Base-by-base conservation (phyloP, 1,140 invertebrate species). In the Temnothorax nylanderi region DNA sequence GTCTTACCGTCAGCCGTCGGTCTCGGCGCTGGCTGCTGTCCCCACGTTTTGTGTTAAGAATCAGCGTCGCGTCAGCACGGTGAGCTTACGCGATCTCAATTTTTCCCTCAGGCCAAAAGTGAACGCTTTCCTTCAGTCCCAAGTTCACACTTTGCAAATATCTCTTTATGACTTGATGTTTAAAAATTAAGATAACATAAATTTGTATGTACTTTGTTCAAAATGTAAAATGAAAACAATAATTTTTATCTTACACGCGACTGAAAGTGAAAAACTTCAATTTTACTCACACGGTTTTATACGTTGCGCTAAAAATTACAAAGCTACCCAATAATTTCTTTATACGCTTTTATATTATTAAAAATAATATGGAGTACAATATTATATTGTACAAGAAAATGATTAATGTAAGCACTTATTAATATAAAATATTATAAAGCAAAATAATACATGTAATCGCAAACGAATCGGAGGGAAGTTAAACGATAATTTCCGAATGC, bases 1-100 rank as follows among this genome's bases (percentile, higher is more conserved):
- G 90, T 93, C 92, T 94, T 94, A 93, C 80, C 69, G 75, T 54
- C 26, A 44, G 44, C 7, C 47, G 77, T 80, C 76, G 76, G 26
- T 54, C n/a, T 34, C 26, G 60, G 7, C 56, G 49, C 32, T n/a
- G 26, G 32, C 32, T 1, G 49, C n/a, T 26, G 37, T n/a, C 16
- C 16, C 32, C 26, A 34, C 8, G 56, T 16, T 77, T 62, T 77
- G 21, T 64, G 41, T 47, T 8, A n/a, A 44, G 0, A 26, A 8
- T 26, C 18, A 8, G 64, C 32, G 26, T 26, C 26, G 26, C 26
- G 26, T 26, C 26, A 26, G 26, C 26, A 1, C 26, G 64, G 11
- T 21, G n/a, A 44, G 44, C 11, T 6, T 67, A 37, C 16, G 2
- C 16, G 2, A 34, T 51, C 16, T 11, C 18, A 11, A 11, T 37